Evolutionary conservation across 1,140 invertebrate genomes (phyloP).

Genomic region (Harpegnathos saltator): DNA sequence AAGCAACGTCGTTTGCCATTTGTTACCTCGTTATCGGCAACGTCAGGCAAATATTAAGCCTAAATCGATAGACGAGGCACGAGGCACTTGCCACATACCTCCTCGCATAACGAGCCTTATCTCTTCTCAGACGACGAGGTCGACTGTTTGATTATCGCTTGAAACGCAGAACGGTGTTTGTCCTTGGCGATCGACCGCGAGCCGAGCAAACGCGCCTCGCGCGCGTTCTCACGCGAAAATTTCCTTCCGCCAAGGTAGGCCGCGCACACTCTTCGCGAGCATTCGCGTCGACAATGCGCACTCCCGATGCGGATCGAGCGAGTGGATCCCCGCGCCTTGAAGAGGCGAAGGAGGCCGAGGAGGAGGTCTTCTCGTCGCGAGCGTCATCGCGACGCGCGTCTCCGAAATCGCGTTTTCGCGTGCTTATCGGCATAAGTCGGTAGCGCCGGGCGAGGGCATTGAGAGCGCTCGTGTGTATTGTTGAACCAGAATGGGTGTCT

Average conservation of each 20-base stretch:
- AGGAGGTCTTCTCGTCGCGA: background rate
- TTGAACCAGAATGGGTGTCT: conserved; percentile 7
- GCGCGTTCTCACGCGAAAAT: background rate
- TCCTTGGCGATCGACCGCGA: conserved; percentile 17
- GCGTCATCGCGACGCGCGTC: too few species aligned
- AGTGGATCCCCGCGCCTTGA: background rate
- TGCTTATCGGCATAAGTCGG: background rate
- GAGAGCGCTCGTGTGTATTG: conserved; percentile 1
- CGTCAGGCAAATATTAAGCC: too few species aligned
- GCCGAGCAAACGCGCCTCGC: background rate
- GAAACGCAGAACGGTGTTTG: conserved; percentile 19
- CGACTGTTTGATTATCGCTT: conserved; percentile 24
- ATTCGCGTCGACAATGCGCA: too few species aligned
- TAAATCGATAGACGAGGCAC: conserved; percentile 54
- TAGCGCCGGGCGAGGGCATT: background rate
- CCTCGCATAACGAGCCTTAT: conserved; percentile 32
- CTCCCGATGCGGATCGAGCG: background rate
- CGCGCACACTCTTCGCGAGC: too few species aligned
- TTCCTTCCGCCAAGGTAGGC: background rate
- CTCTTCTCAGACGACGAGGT: conserved; percentile 33
- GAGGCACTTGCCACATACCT: conserved; percentile 34
- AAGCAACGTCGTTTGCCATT: background rate
- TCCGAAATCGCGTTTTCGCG: background rate
- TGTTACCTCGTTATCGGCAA: background rate
- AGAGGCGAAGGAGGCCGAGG: background rate